These are phyloP conservation scores for Xiphias gladius DNA, from an alignment of 2,113 vertebrate genomes.

Conservation along the genomic window DNA sequence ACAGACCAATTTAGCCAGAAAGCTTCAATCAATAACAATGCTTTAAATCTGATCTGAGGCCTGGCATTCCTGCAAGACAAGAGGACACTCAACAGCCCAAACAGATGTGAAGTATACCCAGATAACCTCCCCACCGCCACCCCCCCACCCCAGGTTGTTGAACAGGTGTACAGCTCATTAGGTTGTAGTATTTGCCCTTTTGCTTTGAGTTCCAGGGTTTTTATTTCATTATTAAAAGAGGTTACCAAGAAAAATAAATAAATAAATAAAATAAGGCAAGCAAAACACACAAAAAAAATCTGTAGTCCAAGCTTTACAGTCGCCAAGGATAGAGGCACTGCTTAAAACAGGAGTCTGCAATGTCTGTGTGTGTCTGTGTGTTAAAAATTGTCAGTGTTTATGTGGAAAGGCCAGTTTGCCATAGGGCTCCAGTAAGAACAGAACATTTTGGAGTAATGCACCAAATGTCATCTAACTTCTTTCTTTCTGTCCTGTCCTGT, in stretches of 20 bases:
- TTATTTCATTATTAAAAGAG: constrained; percentile 41
- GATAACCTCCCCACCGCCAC: background rate
- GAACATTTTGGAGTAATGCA: background rate
- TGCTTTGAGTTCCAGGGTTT: constrained; percentile 29
- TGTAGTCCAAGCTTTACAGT: constrained; percentile 8
- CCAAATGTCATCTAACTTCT: constrained; percentile 1
- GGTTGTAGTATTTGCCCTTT: constrained; percentile 35
- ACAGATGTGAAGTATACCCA: constrained; percentile 20
- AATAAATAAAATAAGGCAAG: constrained; percentile 1
- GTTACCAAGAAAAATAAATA: constrained; percentile 2
- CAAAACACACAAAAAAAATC: constrained; percentile 3
- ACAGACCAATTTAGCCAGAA: constrained; percentile 24
- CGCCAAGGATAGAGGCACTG: constrained; percentile 24
- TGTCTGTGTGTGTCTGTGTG: background rate
- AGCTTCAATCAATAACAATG: constrained; percentile 30
- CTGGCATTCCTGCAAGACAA: constrained; percentile 19
- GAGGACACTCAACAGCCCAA: constrained; percentile 18
- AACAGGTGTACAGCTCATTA: constrained; percentile 69
- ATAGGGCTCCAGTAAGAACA: background rate
- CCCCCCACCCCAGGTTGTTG: constrained; percentile 30
- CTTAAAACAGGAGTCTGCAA: background rate
- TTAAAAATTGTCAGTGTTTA: constrained; percentile 2
- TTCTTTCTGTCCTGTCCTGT: background rate
- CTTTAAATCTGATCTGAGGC: constrained; percentile 39
- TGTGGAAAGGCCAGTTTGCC: background rate